Percentiles rank a stretch among this genome's conserved stretches.
phyloP scores from a whole-genome alignment of 2,797 vertebrate genomes.

The Distichodus sexfasciatus region DNA sequence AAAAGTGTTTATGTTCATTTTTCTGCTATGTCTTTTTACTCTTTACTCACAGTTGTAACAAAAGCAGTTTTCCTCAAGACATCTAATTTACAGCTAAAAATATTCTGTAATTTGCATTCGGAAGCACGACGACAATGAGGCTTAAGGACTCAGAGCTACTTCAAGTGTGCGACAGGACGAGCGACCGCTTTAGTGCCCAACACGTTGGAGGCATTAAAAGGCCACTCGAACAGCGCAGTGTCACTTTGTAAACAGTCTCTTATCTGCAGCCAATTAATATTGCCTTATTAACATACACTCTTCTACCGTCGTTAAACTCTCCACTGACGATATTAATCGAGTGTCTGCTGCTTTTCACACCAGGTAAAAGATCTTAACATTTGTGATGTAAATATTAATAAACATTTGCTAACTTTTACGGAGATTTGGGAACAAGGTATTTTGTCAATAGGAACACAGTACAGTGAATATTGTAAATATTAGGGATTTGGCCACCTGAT shows the following conservation, averaged over 20 bases:
- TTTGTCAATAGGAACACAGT: too few species aligned
- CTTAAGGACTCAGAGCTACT: conserved; percentile 17
- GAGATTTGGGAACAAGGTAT: too few species aligned
- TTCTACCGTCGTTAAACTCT: conserved; percentile 18
- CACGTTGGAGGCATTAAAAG: conserved; percentile 33
- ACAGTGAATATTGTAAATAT: too few species aligned
- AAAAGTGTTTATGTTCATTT: too few species aligned
- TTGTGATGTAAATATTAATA: too few species aligned
- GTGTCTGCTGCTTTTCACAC: conserved; percentile 41
- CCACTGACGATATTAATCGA: conserved; percentile 36
- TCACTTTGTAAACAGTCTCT: conserved; percentile 27
- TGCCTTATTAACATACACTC: conserved; percentile 34
- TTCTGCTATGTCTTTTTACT: too few species aligned
- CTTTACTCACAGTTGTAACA: too few species aligned
- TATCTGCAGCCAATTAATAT: conserved; percentile 15
- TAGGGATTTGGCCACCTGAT: too few species aligned
- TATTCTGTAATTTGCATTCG: too few species aligned
- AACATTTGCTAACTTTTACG: conserved; percentile 61
- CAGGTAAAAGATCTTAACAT: too few species aligned
- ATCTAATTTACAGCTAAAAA: too few species aligned
- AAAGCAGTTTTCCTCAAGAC: too few species aligned
- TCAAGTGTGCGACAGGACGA: conserved; percentile 8
- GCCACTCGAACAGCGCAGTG: conserved; percentile 22
- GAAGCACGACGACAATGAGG: conserved; percentile 20
- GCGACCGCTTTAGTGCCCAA: conserved; percentile 26